Conservation (phyloP, 2,888 invertebrate genomes). For the Chloroclysta siterata region DNA sequence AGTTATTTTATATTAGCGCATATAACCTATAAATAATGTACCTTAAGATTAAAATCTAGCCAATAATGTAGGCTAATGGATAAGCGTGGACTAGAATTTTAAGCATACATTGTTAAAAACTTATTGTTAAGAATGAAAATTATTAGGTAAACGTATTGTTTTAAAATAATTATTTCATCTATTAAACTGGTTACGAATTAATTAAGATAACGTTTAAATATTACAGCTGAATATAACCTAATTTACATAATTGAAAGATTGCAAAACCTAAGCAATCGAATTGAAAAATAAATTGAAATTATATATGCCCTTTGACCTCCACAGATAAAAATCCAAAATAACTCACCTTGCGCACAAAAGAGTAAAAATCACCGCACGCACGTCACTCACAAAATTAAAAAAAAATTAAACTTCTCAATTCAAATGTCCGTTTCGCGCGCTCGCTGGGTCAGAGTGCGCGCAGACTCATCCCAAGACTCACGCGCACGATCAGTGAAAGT, state of each 20-base stretch:
- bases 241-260: background rate
- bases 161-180: too few species aligned
- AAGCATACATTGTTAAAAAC: background rate
- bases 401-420: conserved; percentile 36
- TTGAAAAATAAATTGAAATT: background rate
- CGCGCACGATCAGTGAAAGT: conserved; percentile 75
- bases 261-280: background rate
- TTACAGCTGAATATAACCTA: background rate
- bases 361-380: conserved; percentile 66
- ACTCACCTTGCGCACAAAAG: conserved; percentile 72
- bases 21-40: background rate
- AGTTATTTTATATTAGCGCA: background rate
- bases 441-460: conserved; percentile 76
- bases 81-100: background rate
- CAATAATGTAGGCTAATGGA: too few species aligned
- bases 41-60: background rate
- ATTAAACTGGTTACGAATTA: too few species aligned
- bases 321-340: conserved; percentile 28
- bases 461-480: conserved; percentile 74
- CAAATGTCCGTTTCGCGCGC: conserved; percentile 52
- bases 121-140: too few species aligned
- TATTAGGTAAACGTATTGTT: too few species aligned
- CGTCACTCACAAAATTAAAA: conserved; percentile 65
- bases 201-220: background rate
- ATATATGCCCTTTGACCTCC: background rate